phyloP scores from a whole-genome alignment of 2,888 invertebrate genomes.

The Erpobdella octoculata region DNA sequence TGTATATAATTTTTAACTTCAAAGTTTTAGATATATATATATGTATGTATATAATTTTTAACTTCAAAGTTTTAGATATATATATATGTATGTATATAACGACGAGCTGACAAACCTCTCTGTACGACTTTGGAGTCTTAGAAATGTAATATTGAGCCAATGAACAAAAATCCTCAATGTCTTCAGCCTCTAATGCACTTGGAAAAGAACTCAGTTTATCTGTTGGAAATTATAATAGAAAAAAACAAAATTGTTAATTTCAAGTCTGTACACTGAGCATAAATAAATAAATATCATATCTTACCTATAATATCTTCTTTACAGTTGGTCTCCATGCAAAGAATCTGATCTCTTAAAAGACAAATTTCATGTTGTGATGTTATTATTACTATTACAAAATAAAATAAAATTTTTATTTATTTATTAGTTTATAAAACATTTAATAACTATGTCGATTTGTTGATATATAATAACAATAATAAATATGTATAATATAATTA shows the following conservation, averaged over 20 bases:
- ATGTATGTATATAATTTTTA: no score
- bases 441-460: not conserved
- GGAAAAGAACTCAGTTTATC: conserved; percentile 34
- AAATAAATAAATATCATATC: no score
- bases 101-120: conserved; percentile 69
- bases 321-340: conserved; percentile 43
- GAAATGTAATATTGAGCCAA: conserved; percentile 89
- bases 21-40: no score
- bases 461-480: not conserved
- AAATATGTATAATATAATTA: not conserved
- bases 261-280: not conserved
- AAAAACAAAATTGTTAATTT: not conserved
- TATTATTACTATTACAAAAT: not conserved
- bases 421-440: not conserved
- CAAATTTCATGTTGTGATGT: not conserved
- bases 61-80: no score
- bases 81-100: no score
- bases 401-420: not conserved
- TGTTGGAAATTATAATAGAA: not conserved
- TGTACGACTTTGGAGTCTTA: conserved; percentile 84
- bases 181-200: conserved; percentile 75
- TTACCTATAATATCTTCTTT: conserved; percentile 47
- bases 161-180: conserved; percentile 91
- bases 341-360: conserved; percentile 45
- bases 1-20: no score